phyloP scores from a whole-genome alignment of 2,888 invertebrate genomes.

The Hydroisotoma schaefferi region DNA sequence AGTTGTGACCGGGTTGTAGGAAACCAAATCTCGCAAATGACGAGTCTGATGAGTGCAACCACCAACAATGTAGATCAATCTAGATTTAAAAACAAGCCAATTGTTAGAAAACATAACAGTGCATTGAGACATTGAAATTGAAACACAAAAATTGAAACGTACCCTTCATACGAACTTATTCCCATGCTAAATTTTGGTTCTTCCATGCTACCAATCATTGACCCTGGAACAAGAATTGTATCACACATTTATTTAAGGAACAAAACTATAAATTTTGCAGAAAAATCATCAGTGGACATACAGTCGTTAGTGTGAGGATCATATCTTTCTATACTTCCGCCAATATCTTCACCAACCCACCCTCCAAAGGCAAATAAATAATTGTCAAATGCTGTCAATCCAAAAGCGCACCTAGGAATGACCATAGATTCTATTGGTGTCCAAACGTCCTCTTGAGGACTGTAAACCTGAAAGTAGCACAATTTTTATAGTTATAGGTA shows the following conservation, averaged over 20 bases:
- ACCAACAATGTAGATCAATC: conserved; percentile 83
- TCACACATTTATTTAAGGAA: neutral
- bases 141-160: conserved; percentile 10
- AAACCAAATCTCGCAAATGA: conserved; percentile 73
- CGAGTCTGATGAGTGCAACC: conserved; percentile 78
- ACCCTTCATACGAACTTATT: conserved; percentile 61
- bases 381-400: conserved; percentile 66
- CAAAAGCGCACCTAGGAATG: conserved; percentile 84
- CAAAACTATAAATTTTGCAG: neutral
- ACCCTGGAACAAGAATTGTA: conserved; percentile 55
- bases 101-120: neutral
- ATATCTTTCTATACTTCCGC: conserved; percentile 81
- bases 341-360: conserved; percentile 89
- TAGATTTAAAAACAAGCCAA: conserved; percentile 52
- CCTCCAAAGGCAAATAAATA: conserved; percentile 85
- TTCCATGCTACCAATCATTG: conserved; percentile 70
- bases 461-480: conserved; percentile 59
- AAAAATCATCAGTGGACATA: neutral
- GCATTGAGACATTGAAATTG: no score
- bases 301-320: conserved; percentile 71
- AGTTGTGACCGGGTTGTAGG: conserved; percentile 74
- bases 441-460: conserved; percentile 64
- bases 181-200: conserved; percentile 90
- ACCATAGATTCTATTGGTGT: conserved; percentile 66
- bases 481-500: conserved; percentile 46